phyloP scores from a whole-genome alignment of 2,888 invertebrate species.

The Meloe dianella region DNA sequence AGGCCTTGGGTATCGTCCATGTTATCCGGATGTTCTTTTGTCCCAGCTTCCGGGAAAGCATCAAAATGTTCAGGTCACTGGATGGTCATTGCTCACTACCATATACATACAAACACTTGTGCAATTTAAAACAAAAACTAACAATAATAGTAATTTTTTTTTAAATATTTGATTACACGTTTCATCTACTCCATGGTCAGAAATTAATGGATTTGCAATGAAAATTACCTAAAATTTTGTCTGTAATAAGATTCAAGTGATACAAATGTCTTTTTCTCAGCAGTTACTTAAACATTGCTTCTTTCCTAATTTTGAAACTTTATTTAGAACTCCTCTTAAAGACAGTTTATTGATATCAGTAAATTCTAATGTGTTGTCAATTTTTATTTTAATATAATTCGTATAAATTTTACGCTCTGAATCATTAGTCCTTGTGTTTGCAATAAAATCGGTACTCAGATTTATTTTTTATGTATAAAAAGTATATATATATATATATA shows the following conservation, averaged over 20 bases:
- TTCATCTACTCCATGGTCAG: slow-evolving; percentile 22
- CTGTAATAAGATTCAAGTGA: neutral
- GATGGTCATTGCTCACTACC: slow-evolving; percentile 58
- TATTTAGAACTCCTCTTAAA: neutral
- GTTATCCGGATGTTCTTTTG: slow-evolving; percentile 58
- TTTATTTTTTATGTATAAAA: neutral
- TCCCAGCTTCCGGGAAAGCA: slow-evolving; percentile 60
- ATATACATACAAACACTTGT: slow-evolving; percentile 38
- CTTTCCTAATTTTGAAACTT: neutral
- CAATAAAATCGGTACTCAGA: slow-evolving; percentile 23
- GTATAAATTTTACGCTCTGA: slow-evolving; percentile 44
- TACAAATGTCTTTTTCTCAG: neutral
- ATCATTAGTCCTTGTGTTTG: slow-evolving; percentile 43
- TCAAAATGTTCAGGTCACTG: slow-evolving; percentile 58
- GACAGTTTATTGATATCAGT: neutral
- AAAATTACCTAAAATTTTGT: neutral
- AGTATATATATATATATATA: too few relatives aligned
- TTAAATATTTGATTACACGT: slow-evolving; percentile 24
- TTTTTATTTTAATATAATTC: neutral
- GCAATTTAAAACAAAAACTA: slow-evolving; percentile 33
- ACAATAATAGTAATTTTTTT: slow-evolving; percentile 18
- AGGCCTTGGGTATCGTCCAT: slow-evolving; percentile 49
- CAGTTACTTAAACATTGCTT: neutral
- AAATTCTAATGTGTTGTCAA: neutral
- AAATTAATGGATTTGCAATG: neutral